Base-by-base conservation (phyloP, 2,888 invertebrate genomes). In the Leptarthrus brevirostris region DNA sequence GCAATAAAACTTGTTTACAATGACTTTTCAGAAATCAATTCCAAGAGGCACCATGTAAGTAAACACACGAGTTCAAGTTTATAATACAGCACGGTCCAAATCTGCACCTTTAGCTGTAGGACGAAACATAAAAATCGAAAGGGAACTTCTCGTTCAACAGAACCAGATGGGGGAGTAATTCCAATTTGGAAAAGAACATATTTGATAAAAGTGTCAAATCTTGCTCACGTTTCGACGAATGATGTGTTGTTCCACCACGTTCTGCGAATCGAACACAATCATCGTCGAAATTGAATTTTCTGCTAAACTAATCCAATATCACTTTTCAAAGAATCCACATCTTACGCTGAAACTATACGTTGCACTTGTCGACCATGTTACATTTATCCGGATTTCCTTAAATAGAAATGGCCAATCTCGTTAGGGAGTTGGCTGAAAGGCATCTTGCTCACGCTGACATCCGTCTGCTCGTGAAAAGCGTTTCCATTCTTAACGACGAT, bases 121-220 rank as follows among this genome's bases (percentile, higher is more conserved):
- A n/a, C n/a, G n/a, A n/a, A n/a, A n/a, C n/a, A n/a, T n/a, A n/a
- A n/a, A n/a, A n/a, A n/a, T n/a, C 30, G 30, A 8, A 8, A 8
- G 30, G 8, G 30, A 30, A 8, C 30, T 5, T 30, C 8, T 30
- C 2, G 40, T 40, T 40, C 40, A n/a, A 6, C n/a, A 40, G 6
- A 12, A 40, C 40, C 30, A 26, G 26, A 2, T 20, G 58, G 20
- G 58, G 20, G 40, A n/a, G 58, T 40, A 58, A 58, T 58, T 58
- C 58, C 40, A 58, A 58, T 58, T 58, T 40, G n/a, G 58, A 18
- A 36, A 58, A 34, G 40, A 58, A 58, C 58, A 58, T 58, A 36
- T 58, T 58, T 58, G 58, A 58, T 58, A 58, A 58, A 58, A 58
- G 58, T 58, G 40, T 58, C 58, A 58, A 58, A 36, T 58, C 58